Percentiles rank a stretch among this genome's conserved stretches.
phyloP scores from a whole-genome alignment of 1,140 invertebrate genomes.

The Steinernema khuongi region DNA sequence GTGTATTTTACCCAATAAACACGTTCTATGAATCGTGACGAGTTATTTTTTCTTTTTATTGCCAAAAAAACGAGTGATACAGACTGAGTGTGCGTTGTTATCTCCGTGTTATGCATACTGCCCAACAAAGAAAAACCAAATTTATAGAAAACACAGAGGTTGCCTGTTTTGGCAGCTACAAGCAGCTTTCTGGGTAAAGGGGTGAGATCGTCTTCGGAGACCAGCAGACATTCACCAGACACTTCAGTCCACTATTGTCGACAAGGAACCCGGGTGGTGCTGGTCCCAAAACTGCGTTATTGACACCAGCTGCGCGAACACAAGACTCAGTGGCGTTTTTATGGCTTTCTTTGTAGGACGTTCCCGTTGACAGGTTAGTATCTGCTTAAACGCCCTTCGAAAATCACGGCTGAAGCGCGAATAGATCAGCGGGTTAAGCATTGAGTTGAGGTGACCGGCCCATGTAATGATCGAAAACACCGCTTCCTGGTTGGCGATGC shows the following conservation, averaged over 20 bases:
- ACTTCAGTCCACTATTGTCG: background rate
- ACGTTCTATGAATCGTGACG: too few relatives aligned
- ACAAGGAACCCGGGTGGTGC: conserved; percentile 1
- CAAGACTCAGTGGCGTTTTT: conserved; percentile 54
- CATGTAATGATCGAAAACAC: conserved; percentile 89
- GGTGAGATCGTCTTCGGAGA: too few relatives aligned
- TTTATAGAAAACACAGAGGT: too few relatives aligned
- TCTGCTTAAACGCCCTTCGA: conserved; percentile 57
- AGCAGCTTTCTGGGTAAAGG: too few relatives aligned
- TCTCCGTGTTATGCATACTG: too few relatives aligned
- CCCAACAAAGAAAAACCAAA: too few relatives aligned
- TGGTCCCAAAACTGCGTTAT: conserved; percentile 47
- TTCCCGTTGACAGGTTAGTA: conserved; percentile 56
- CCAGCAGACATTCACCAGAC: too few relatives aligned
- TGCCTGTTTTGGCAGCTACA: too few relatives aligned
- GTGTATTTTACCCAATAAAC: too few relatives aligned
- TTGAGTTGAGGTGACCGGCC: conserved; percentile 96
- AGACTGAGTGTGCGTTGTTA: too few relatives aligned
- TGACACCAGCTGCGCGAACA: conserved; percentile 56
- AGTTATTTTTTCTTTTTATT: too few relatives aligned
- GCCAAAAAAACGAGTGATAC: too few relatives aligned
- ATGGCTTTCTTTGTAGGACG: conserved; percentile 55
- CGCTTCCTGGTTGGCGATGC: conserved; percentile 65
- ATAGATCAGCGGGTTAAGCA: conserved; percentile 59
- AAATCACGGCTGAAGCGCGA: conserved; percentile 57